Percentiles rank a stretch among this genome's conserved stretches.
Evolutionary conservation across 2,113 vertebrate species (phyloP).

Genomic region (Ornithorhynchus anatinus): DNA sequence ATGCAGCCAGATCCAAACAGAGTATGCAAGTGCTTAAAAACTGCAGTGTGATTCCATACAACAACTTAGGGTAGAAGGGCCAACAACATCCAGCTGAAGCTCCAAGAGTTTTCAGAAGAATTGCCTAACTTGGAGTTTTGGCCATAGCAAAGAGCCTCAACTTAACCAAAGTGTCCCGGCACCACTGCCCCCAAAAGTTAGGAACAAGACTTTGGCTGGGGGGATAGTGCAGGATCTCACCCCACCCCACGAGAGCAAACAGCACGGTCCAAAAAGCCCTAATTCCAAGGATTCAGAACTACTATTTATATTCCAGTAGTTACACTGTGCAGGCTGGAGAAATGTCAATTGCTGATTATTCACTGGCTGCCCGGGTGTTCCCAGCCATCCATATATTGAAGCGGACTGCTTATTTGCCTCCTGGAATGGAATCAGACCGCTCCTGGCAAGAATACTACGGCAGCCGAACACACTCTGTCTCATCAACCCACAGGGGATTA

Average conservation of each 20-base stretch:
- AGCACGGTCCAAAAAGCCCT: background rate
- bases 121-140: background rate
- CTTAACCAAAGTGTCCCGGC: background rate
- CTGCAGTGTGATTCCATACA: no score
- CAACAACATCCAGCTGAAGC: background rate
- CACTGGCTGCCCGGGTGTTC: no score
- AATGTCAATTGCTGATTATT: no score
- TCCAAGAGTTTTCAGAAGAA: background rate
- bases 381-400: no score
- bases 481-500: background rate
- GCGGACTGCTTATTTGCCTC: background rate
- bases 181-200: background rate
- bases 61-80: background rate
- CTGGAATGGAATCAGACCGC: background rate
- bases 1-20: no score
- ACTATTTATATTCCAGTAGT: background rate
- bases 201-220: background rate
- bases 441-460: no score
- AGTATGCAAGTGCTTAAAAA: no score
- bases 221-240: background rate
- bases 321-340: constrained; percentile 1
- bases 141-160: background rate
- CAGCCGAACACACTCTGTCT: background rate
- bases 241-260: background rate
- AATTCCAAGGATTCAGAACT: background rate